These are phyloP conservation scores for Thaumetopoea pityocampa DNA, from an alignment of 1,140 invertebrate species.

Conservation along the genomic window DNA sequence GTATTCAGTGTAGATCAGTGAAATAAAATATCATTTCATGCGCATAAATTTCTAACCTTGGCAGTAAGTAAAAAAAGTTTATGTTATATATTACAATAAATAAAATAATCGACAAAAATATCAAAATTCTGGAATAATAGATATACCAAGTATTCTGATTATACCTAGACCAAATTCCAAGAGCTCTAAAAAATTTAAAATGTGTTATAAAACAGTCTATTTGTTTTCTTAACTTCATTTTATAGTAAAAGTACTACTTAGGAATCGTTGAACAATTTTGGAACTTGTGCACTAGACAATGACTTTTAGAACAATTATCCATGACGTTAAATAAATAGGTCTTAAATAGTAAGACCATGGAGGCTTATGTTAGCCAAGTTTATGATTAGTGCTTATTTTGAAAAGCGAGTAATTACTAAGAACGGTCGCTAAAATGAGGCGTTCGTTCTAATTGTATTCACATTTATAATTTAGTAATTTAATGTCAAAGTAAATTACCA, in stretches of 20 bases:
- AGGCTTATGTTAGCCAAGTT: no score
- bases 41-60: conserved; percentile 38
- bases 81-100: conserved; percentile 30
- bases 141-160: conserved; percentile 24
- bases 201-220: conserved; percentile 40
- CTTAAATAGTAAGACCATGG: no score
- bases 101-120: conserved; percentile 29
- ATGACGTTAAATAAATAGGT: no score
- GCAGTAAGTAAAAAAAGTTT: conserved; percentile 45
- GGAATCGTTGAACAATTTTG: no score
- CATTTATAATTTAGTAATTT: conserved; percentile 12
- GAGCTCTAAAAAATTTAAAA: conserved; percentile 36
- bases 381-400: no score
- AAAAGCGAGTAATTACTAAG: conserved; percentile 13
- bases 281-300: no score
- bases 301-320: no score
- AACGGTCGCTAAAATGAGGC: conserved; percentile 6
- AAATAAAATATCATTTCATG: conserved; percentile 52
- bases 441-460: conserved; percentile 3
- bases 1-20: no score
- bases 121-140: conserved; percentile 32
- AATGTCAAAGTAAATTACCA: conserved; percentile 14
- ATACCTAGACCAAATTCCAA: conserved; percentile 33
- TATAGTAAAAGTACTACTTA: no score
- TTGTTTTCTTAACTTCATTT: no score